Conservation (phyloP, 2,113 vertebrate genomes). For the Scytalopus superciliaris region DNA sequence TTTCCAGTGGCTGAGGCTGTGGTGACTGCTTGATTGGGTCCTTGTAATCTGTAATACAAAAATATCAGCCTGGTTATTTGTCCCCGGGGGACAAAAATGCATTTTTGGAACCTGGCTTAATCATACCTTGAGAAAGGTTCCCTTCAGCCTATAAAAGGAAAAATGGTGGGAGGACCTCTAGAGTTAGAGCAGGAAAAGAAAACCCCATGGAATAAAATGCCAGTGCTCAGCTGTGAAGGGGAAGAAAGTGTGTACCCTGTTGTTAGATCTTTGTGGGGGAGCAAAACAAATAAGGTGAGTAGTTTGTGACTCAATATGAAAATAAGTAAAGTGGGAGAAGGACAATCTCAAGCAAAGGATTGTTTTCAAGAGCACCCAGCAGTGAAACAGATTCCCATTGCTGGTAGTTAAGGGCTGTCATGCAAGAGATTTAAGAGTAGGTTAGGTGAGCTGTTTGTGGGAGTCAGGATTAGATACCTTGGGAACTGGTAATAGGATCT, state of each 20-base stretch:
- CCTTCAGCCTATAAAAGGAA: neutral
- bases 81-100: neutral
- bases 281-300: neutral
- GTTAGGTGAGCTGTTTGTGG: slow-evolving; percentile 6
- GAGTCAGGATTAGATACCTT: slow-evolving; percentile 17
- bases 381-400: neutral
- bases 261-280: neutral
- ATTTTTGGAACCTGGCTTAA: neutral
- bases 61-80: neutral
- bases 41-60: neutral
- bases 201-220: neutral
- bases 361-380: neutral
- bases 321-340: neutral
- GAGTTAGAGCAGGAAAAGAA: neutral
- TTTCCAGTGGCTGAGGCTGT: neutral
- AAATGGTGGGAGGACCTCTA: neutral
- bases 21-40: neutral
- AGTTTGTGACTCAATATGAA: neutral
- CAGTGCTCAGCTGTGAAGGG: neutral
- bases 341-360: neutral
- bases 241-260: neutral
- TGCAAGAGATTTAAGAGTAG: neutral
- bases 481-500: slow-evolving; percentile 39
- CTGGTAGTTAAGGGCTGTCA: neutral
- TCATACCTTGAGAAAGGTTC: neutral